Base-by-base conservation (phyloP, 2,113 vertebrate species). In the Petrocephalus microphthalmus region DNA sequence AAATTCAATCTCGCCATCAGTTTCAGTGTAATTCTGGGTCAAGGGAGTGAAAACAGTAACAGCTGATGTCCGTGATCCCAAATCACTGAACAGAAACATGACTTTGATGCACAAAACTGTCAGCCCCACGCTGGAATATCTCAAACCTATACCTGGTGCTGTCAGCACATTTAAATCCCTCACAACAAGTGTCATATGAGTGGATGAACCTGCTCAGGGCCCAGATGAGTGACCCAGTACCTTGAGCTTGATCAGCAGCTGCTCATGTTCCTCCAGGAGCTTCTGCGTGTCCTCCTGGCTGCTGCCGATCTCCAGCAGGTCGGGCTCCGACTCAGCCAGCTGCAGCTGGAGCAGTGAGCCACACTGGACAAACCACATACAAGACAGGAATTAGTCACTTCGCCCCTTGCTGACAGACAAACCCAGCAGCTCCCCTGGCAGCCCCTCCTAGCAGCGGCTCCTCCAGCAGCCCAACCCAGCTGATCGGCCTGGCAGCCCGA, bases 231-330 rank as follows among this genome's bases (percentile, higher is more conserved):
- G 25, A 52, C 25, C 29, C 52, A 20, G 93, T 95, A 99, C 98
- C 97, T 98, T 96, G 71, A 99, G 96, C 87, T 96, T 99, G 71
- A 92, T 91, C 87, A 98, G 92, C 67, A 99, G 96, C 87, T 96
- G 93, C 91, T 96, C 95, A 47, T 97, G 97, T 87, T 98, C 97
- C 67, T 94, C 93, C 47, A 98, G 93, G 64, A 98, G 93, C 17
- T 94, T 96, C 91, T 94, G 95, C 84, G 95, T 95, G 90, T 99
- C 97, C 74, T 97, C 96, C 91, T 95, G 95, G 93, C 95, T 97
- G 84, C 93, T 95, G 64, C 98, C 98, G 67, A 98, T 97, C 95
- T 98, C 97, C 92, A 98, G 93, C 89, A 98, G 95, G 91, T 96
- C 96, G 15, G 98, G 98, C 84, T 94, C 92, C 22, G 97, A 96